Conservation (phyloP, 2,113 vertebrate genomes). For the Tupaia chinensis region DNA sequence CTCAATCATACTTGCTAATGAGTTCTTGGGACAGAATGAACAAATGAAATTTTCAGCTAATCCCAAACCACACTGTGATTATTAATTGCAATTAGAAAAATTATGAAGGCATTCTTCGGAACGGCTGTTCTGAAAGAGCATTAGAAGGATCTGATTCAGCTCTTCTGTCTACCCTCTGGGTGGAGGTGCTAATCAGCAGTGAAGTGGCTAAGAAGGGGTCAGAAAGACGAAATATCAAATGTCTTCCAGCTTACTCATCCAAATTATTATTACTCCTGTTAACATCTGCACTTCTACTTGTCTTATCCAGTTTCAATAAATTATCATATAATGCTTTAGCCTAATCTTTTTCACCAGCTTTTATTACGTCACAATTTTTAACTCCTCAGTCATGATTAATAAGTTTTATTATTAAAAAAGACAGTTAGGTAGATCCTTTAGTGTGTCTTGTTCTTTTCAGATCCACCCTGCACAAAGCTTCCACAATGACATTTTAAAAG, state of each 20-base stretch:
- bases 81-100: constrained; percentile 45
- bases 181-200: not conserved
- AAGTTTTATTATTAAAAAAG: not conserved
- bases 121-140: not conserved
- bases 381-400: not conserved
- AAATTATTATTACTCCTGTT: not conserved
- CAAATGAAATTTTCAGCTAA: constrained; percentile 50
- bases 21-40: constrained; percentile 43
- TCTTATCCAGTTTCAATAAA: constrained; percentile 25
- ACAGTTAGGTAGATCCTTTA: not conserved
- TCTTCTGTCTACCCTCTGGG: not conserved
- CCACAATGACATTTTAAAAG: not conserved
- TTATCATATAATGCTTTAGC: not conserved
- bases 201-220: not conserved
- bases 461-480: not conserved
- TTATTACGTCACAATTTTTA: not conserved
- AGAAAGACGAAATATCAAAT: not conserved
- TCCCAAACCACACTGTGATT: constrained; percentile 32
- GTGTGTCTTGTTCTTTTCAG: not conserved
- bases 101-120: not conserved
- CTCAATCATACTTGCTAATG: constrained; percentile 55
- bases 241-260: not conserved
- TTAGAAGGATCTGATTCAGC: not conserved
- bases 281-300: not conserved
- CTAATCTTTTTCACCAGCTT: not conserved